These are phyloP conservation scores for Lithophane semibrunnea DNA, from an alignment of 2,888 invertebrate genomes.

Conservation along the genomic window DNA sequence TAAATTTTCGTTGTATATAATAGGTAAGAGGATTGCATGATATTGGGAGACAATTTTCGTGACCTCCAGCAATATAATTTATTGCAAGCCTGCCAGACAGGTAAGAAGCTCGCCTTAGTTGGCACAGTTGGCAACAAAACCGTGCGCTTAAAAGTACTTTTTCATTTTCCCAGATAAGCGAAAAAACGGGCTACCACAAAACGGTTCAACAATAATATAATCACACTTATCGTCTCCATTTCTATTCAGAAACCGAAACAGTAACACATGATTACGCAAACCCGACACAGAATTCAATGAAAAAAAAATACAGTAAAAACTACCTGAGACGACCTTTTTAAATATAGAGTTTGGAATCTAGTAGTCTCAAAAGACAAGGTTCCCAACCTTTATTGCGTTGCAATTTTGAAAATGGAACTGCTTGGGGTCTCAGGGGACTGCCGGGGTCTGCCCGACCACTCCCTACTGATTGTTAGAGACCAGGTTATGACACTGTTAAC, in stretches of 20 bases:
- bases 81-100: constrained; percentile 23
- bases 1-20: not conserved
- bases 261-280: constrained; percentile 50
- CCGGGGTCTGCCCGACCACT: constrained; percentile 72
- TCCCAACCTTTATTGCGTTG: constrained; percentile 75
- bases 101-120: constrained; percentile 37
- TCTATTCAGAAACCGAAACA: constrained; percentile 34
- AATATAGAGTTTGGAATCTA: constrained; percentile 65
- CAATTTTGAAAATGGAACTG: constrained; percentile 84
- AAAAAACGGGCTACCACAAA: constrained; percentile 24
- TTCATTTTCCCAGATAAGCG: constrained; percentile 17
- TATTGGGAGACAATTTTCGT: constrained; percentile 12
- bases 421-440: constrained; percentile 67
- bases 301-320: constrained; percentile 53
- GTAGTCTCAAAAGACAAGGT: constrained; percentile 69
- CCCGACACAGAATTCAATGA: constrained; percentile 60
- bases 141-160: constrained; percentile 7
- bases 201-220: constrained; percentile 41
- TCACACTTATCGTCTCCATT: constrained; percentile 51
- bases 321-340: constrained; percentile 67
- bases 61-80: constrained; percentile 8
- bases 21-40: constrained; percentile 1
- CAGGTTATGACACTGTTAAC: constrained; percentile 81
- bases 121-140: constrained; percentile 44
- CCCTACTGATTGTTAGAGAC: constrained; percentile 77